Evolutionary conservation across 2,113 vertebrate species (phyloP), one percentile per base, ranked within the genome.

Genomic region (Ctenodactylus gundi): DNA sequence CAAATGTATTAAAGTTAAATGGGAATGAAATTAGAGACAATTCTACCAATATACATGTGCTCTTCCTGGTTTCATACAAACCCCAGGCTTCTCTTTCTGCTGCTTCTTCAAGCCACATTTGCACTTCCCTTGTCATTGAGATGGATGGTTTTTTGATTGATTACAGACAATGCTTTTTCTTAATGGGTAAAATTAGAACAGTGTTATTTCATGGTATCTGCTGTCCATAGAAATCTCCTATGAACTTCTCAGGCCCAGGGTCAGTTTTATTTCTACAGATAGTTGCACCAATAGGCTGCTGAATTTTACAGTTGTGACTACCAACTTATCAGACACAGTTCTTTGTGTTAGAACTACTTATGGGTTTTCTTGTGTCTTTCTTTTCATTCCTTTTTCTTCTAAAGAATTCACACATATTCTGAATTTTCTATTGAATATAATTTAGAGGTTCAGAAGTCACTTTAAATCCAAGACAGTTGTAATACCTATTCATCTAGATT

Each of bases 1-100:
- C 67, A 83, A 90, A 53, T 36, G 18, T 49, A 96, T 88, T 57
- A 49, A 72, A 72, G 12, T 88, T 83, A 84, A 94, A 90, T 29
- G 72, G 25, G 4, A 49, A 64, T 77, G 78, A 60, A 92, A 51
- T 11, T 44, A 41, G 27, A 85, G 87, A 53, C 82, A 60, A 6
- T 11, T 34, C 34, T 68, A 29, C 39, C 34, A 62, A 57, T 4
- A 29, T 41, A 60, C n/a, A 13, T 70, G 8, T 70, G 15, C 53
- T 94, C 21, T 44, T 80, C 8, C 64, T 86, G 9, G 2, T 77
- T 93, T 77, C 60, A 58, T 77, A 67, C 13, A 76, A 10, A 8
- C 77, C 31, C 76, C 3, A 39, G 31, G 20, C 21, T 90, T 78
- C 53, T 51, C 1, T 77, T 57, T 67, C 65, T 25, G 64, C 11